A percentile compares a stretch with the other conserved stretches of the same genome.
Conservation (phyloP, 2,888 invertebrate genomes). For the Limnephilus marmoratus region DNA sequence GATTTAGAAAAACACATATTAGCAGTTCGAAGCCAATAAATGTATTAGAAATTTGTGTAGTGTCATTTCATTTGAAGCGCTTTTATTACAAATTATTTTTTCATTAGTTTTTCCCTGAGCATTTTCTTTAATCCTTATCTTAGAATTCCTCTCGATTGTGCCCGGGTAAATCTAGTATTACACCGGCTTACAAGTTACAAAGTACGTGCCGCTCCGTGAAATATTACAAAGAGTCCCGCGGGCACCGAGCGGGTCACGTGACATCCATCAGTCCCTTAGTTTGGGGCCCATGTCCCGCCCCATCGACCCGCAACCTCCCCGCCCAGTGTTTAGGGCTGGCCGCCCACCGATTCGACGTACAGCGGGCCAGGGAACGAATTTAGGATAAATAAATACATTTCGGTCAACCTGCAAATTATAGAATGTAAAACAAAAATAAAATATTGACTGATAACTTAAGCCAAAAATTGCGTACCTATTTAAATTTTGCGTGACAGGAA, state of each 20-base stretch:
- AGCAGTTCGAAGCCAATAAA: too few relatives aligned
- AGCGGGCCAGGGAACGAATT: background rate
- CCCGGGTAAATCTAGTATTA: conserved; percentile 3
- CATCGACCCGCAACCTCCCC: background rate
- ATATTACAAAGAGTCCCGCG: conserved; percentile 26
- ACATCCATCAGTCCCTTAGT: conserved; percentile 31
- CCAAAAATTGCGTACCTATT: too few relatives aligned
- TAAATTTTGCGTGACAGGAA: too few relatives aligned
- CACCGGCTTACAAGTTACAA: conserved; percentile 6
- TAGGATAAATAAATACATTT: background rate
- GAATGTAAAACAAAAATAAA: too few relatives aligned
- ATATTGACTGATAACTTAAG: too few relatives aligned
- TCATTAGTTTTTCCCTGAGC: background rate
- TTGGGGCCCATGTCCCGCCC: background rate
- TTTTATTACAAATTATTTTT: background rate
- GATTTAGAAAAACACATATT: too few relatives aligned
- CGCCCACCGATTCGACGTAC: background rate
- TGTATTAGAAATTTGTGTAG: too few relatives aligned
- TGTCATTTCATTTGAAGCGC: background rate
- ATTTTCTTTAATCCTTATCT: background rate
- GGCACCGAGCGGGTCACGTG: conserved; percentile 22
- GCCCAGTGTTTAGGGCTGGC: background rate
- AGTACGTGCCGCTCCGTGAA: background rate
- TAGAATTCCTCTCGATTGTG: background rate
- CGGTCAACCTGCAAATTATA: background rate